Conservation (phyloP, 2,888 invertebrate genomes). For the Coecobrya sp. region DNA sequence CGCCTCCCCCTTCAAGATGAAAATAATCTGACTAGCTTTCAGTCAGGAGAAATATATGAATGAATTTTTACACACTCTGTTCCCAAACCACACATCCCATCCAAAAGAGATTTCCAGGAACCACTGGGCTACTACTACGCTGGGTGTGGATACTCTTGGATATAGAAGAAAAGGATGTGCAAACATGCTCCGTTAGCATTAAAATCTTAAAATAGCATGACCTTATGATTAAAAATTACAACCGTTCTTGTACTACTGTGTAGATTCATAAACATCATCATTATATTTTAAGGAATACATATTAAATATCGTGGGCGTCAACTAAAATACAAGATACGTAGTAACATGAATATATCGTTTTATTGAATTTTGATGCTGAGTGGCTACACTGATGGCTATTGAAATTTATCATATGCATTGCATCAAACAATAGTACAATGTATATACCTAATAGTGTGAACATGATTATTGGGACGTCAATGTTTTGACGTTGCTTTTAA, state of each 20-base stretch:
- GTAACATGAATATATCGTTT: background rate
- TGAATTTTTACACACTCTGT: constrained; percentile 63
- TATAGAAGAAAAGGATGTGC: background rate
- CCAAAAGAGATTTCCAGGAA: constrained; percentile 8
- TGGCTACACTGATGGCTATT: too few relatives aligned
- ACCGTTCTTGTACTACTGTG: too few relatives aligned
- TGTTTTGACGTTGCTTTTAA: constrained; percentile 24
- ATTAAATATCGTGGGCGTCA: too few relatives aligned
- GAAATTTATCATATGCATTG: too few relatives aligned
- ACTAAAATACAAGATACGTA: background rate
- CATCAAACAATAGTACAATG: too few relatives aligned
- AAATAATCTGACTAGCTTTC: constrained; percentile 6
- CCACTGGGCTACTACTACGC: background rate
- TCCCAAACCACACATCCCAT: constrained; percentile 6
- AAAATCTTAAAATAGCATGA: constrained; percentile 35
- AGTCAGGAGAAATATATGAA: constrained; percentile 67
- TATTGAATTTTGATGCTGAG: too few relatives aligned
- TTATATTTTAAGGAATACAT: too few relatives aligned
- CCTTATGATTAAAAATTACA: constrained; percentile 14
- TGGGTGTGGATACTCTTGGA: background rate
- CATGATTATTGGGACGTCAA: constrained; percentile 3
- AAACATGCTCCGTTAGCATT: background rate
- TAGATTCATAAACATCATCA: too few relatives aligned
- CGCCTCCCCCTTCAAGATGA: constrained; percentile 31
- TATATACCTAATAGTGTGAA: background rate